Percentiles rank a stretch among this genome's conserved stretches.
Evolutionary conservation across 2,888 invertebrate species (phyloP).

Genomic region (Andrena praecox): DNA sequence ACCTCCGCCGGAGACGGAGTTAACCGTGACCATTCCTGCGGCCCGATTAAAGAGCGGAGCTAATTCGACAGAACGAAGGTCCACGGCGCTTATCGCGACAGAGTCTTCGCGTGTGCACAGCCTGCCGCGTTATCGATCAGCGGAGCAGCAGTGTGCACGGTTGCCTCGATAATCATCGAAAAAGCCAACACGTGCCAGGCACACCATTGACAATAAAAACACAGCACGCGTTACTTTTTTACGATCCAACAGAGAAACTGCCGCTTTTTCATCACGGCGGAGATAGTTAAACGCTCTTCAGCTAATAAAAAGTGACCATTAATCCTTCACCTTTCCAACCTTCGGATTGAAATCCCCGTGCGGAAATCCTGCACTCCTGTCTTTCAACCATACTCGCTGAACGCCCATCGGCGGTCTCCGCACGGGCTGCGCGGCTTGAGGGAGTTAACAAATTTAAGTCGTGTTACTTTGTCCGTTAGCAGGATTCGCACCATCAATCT

Average conservation of each 20-base stretch:
- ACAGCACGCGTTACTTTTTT: background rate
- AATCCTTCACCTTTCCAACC: too few species aligned
- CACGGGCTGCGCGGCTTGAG: too few species aligned
- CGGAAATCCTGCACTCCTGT: too few species aligned
- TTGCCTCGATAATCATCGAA: conserved; percentile 6
- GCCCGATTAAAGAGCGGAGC: background rate
- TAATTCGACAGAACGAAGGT: background rate
- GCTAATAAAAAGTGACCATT: too few species aligned
- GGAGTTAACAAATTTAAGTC: too few species aligned
- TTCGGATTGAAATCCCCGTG: too few species aligned
- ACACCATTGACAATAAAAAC: background rate
- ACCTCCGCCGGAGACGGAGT: background rate
- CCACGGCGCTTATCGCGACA: background rate
- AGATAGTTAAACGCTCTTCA: background rate
- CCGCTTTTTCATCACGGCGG: background rate
- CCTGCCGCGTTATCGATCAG: background rate
- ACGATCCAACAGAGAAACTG: background rate
- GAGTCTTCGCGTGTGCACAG: background rate
- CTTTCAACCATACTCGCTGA: too few species aligned
- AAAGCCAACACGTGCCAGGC: conserved; percentile 3
- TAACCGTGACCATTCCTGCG: background rate
- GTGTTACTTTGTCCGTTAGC: too few species aligned
- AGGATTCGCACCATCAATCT: too few species aligned
- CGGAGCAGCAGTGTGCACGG: background rate
- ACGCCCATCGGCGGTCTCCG: too few species aligned